Evolutionary conservation across 2,888 invertebrate genomes (phyloP).

Genomic region (Adelphocoris suturalis): DNA sequence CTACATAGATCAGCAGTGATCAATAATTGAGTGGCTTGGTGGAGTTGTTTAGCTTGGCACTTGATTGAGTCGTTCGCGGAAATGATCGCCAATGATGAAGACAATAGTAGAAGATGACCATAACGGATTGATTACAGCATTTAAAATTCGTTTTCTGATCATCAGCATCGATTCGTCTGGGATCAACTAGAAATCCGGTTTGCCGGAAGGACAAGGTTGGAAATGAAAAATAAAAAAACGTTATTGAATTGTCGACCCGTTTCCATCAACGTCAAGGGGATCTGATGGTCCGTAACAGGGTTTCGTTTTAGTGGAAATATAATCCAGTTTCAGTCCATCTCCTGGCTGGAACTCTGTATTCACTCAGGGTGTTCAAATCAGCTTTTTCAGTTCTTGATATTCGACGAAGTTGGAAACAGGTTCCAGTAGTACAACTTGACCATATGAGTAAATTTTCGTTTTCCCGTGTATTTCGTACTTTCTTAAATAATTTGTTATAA

Average conservation of each 20-base stretch:
- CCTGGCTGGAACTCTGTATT: neutral
- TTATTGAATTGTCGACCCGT: slow-evolving; percentile 4
- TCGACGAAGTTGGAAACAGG: too few relatives aligned
- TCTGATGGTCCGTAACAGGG: neutral
- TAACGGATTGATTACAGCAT: too few relatives aligned
- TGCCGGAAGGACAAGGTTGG: neutral
- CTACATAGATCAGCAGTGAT: too few relatives aligned
- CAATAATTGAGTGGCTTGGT: too few relatives aligned
- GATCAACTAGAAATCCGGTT: neutral
- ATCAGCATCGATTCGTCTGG: neutral
- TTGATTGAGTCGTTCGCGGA: too few relatives aligned
- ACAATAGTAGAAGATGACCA: too few relatives aligned
- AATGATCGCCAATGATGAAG: too few relatives aligned
- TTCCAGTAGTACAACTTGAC: too few relatives aligned
- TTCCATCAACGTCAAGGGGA: slow-evolving; percentile 6
- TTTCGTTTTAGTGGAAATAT: slow-evolving; percentile 12
- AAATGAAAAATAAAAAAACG: neutral
- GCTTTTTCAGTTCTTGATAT: neutral
- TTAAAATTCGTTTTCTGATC: neutral
- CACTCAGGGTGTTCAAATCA: neutral
- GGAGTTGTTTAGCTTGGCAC: too few relatives aligned
- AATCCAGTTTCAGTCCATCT: neutral
- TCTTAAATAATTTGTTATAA: too few relatives aligned
- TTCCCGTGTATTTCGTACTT: too few relatives aligned
- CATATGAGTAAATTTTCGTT: too few relatives aligned